A percentile compares a stretch with the other conserved stretches of the same genome.
Conservation (phyloP, 2,113 vertebrate species). For the Silurus asotus region DNA sequence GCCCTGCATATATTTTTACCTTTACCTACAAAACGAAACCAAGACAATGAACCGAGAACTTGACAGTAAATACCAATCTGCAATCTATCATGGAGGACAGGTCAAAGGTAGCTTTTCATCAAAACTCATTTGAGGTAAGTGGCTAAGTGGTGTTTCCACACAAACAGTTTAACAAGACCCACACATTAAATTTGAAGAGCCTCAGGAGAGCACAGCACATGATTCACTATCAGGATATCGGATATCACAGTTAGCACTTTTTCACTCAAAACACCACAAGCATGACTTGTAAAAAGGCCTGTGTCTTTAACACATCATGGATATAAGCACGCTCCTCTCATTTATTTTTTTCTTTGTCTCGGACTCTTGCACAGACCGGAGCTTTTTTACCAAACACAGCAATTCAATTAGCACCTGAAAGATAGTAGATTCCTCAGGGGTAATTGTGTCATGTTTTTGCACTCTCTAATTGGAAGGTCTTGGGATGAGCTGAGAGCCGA, state of each 20-base stretch:
- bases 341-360: constrained; percentile 33
- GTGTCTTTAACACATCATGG: constrained; percentile 49
- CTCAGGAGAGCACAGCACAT: constrained; percentile 47
- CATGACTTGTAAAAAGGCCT: constrained; percentile 41
- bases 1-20: constrained; percentile 16
- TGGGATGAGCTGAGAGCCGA: constrained; percentile 37
- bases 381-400: constrained; percentile 34
- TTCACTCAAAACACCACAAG: constrained; percentile 55
- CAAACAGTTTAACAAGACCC: constrained; percentile 58
- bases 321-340: constrained; percentile 31
- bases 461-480: constrained; percentile 49
- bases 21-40: constrained; percentile 54
- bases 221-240: constrained; percentile 57
- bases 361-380: constrained; percentile 20
- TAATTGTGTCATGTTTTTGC: constrained; percentile 54
- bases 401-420: constrained; percentile 62
- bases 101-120: constrained; percentile 59
- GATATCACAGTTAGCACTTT: constrained; percentile 57
- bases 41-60: constrained; percentile 29
- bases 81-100: background rate
- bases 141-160: constrained; percentile 60
- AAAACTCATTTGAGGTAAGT: constrained; percentile 60
- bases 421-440: constrained; percentile 48
- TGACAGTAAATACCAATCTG: background rate
- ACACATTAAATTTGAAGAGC: constrained; percentile 44